Conservation (phyloP, 2,113 vertebrate genomes). For the Petaurus breviceps region DNA sequence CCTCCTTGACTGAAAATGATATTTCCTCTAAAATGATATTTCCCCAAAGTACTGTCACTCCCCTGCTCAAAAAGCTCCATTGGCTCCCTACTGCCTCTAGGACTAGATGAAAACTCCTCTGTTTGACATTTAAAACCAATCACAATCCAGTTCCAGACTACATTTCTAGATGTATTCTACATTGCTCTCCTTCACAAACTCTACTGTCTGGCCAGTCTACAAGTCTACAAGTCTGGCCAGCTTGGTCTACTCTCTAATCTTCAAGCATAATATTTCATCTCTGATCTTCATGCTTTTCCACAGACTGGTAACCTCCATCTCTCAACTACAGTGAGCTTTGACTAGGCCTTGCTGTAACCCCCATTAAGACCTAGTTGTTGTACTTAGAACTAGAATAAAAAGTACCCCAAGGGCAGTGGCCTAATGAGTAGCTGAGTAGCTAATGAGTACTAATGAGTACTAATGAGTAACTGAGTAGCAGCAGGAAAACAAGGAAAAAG, state of each 20-base stretch:
- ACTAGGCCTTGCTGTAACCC: neutral
- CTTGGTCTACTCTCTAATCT: neutral
- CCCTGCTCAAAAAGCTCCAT: too few species aligned
- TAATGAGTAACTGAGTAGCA: neutral
- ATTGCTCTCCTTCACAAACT: neutral
- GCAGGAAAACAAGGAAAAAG: neutral
- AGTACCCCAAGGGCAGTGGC: neutral
- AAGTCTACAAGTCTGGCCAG: neutral
- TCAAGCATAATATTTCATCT: neutral
- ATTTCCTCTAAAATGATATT: too few species aligned
- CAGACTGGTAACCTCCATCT: too few species aligned
- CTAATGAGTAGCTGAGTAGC: too few species aligned
- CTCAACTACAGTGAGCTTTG: neutral
- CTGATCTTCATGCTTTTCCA: neutral
- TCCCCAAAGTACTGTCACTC: too few species aligned
- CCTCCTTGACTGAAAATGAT: too few species aligned
- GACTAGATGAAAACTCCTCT: too few species aligned
- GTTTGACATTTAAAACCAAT: too few species aligned
- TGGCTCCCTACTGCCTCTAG: too few species aligned
- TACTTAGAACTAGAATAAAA: neutral
- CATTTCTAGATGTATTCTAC: neutral
- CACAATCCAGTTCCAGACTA: too few species aligned
- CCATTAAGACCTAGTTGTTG: neutral
- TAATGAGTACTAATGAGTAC: too few species aligned
- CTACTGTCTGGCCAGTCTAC: too few species aligned